These are phyloP conservation scores for Drosophila formosana DNA, from an alignment of 2,888 invertebrate species.

Conservation along the genomic window DNA sequence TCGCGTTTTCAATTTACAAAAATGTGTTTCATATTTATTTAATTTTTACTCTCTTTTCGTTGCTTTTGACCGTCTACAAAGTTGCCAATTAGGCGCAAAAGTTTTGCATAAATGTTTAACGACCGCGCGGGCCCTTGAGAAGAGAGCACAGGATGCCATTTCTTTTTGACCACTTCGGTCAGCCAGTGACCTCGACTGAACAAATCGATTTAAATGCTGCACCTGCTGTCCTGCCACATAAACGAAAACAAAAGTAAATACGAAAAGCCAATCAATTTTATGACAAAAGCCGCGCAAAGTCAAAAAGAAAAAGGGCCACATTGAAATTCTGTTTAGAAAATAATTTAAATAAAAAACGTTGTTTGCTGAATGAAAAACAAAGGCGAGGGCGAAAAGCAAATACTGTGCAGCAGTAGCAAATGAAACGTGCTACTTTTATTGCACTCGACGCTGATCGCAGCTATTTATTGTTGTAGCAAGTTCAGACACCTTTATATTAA, in stretches of 20 bases:
- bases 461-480: slow-evolving; percentile 41
- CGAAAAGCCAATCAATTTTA: slow-evolving; percentile 77
- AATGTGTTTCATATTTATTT: slow-evolving; percentile 18
- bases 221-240: slow-evolving; percentile 31
- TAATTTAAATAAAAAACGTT: slow-evolving; percentile 29
- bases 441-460: background rate
- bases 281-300: slow-evolving; percentile 52
- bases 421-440: slow-evolving; percentile 41
- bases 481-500: slow-evolving; percentile 77
- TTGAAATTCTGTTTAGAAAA: slow-evolving; percentile 23
- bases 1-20: slow-evolving; percentile 57
- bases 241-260: slow-evolving; percentile 10
- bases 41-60: slow-evolving; percentile 5
- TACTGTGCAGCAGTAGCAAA: slow-evolving; percentile 1
- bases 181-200: slow-evolving; percentile 50
- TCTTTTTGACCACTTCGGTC: slow-evolving; percentile 24
- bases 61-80: slow-evolving; percentile 63
- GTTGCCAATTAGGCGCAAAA: slow-evolving; percentile 68
- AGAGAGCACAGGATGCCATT: background rate
- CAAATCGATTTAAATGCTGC: slow-evolving; percentile 18
- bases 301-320: slow-evolving; percentile 11
- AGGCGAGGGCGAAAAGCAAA: background rate
- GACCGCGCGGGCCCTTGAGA: slow-evolving; percentile 17
- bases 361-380: slow-evolving; percentile 1
- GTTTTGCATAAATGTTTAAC: slow-evolving; percentile 59